phyloP scores from a whole-genome alignment of 2,113 vertebrate species.

The human (Homo sapiens) region DNA sequence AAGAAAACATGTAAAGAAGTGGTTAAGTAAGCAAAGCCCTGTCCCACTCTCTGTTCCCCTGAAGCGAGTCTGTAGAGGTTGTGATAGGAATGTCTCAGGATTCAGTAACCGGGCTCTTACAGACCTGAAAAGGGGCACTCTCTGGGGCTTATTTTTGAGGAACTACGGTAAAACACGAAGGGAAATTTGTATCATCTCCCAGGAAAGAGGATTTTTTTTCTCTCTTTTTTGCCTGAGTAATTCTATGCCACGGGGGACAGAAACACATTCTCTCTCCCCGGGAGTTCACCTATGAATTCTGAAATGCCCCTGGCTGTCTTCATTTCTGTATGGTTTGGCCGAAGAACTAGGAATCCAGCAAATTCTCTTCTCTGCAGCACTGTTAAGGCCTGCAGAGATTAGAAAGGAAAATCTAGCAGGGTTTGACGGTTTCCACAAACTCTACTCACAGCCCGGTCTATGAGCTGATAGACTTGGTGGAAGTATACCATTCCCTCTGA shows the following conservation, averaged over 20 bases:
- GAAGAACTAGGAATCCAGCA: background rate
- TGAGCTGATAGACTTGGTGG: background rate
- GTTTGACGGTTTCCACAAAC: background rate
- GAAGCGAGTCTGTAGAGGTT: background rate
- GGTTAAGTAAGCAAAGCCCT: background rate
- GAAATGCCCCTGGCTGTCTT: background rate
- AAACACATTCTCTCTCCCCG: background rate
- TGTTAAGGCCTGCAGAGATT: background rate
- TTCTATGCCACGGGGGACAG: background rate
- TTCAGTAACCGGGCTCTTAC: background rate
- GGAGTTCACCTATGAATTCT: background rate
- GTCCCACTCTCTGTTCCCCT: background rate
- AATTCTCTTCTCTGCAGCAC: background rate
- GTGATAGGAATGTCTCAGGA: slow-evolving; percentile 17
- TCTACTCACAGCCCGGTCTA: background rate
- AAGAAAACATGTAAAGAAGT: background rate
- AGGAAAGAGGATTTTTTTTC: background rate
- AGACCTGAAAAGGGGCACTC: slow-evolving; percentile 25
- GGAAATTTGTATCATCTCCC: background rate
- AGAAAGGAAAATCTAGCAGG: background rate
- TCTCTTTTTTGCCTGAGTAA: background rate
- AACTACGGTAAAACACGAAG: background rate
- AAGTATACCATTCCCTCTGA: background rate
- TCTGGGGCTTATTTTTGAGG: background rate
- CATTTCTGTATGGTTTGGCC: background rate